phyloP scores from a whole-genome alignment of 1,140 invertebrate genomes.

The Ceratina japonica region DNA sequence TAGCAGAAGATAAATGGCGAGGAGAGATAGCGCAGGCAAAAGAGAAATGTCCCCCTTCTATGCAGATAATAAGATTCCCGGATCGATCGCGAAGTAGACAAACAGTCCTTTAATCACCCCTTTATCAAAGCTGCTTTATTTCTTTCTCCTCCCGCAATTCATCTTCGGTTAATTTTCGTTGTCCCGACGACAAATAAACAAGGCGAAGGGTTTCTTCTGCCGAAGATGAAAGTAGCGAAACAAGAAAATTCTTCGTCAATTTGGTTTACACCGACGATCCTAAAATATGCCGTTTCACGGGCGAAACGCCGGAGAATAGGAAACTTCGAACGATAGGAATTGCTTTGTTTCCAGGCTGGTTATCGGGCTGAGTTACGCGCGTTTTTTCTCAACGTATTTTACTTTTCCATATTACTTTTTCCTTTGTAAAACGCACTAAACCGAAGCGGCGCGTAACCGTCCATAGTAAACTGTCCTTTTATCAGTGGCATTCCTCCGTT shows the following conservation, averaged over 20 bases:
- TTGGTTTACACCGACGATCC: constrained; percentile 7
- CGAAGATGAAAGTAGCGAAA: neutral
- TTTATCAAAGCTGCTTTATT: too few species aligned
- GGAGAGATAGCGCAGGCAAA: too few species aligned
- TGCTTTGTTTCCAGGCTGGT: constrained; percentile 27
- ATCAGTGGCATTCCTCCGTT: neutral
- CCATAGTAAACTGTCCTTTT: neutral
- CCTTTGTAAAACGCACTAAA: neutral
- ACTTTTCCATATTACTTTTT: neutral
- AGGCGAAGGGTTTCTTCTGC: neutral
- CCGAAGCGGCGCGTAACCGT: neutral
- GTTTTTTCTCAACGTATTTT: neutral
- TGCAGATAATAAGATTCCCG: neutral
- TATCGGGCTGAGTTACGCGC: neutral
- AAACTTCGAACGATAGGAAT: constrained; percentile 8
- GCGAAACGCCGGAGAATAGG: neutral
- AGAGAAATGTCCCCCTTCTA: too few species aligned
- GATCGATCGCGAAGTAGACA: neutral
- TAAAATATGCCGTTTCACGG: neutral
- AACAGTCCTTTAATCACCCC: too few species aligned
- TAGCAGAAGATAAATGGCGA: too few species aligned
- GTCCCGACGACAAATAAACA: neutral
- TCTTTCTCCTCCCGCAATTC: neutral
- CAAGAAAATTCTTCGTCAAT: neutral
- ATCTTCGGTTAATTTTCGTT: neutral